phyloP scores from a whole-genome alignment of 2,113 vertebrate genomes.

The Brachyhypopomus occidentalis region DNA sequence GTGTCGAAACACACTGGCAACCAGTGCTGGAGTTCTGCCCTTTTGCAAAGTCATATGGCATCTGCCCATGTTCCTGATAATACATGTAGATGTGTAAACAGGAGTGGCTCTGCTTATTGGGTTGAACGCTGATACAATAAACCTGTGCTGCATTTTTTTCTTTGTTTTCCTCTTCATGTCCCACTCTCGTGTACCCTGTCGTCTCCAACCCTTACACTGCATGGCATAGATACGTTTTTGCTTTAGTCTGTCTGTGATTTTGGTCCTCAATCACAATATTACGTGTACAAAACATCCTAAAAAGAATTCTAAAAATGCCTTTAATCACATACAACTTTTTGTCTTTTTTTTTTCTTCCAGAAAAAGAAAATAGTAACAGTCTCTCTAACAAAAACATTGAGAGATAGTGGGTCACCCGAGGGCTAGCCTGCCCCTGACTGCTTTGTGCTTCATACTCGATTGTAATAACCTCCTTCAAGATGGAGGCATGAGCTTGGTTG shows the following conservation, averaged over 20 bases:
- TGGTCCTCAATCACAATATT: slow-evolving; percentile 79
- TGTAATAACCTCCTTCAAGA: background rate
- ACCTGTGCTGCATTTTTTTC: slow-evolving; percentile 60
- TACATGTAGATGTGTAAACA: slow-evolving; percentile 77
- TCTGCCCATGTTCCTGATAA: slow-evolving; percentile 73
- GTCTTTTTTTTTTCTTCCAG: slow-evolving; percentile 66
- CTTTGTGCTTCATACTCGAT: slow-evolving; percentile 66
- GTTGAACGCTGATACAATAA: slow-evolving; percentile 66
- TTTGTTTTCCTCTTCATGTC: slow-evolving; percentile 56
- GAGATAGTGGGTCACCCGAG: slow-evolving; percentile 64
- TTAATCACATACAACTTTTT: slow-evolving; percentile 70
- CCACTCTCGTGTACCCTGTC: slow-evolving; percentile 70
- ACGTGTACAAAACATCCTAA: slow-evolving; percentile 80
- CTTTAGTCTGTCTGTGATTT: slow-evolving; percentile 75
- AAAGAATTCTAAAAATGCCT: slow-evolving; percentile 77
- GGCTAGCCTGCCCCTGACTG: slow-evolving; percentile 63
- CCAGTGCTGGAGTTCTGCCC: background rate
- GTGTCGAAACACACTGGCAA: too few relatives aligned
- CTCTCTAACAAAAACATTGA: slow-evolving; percentile 73
- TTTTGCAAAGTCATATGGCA: slow-evolving; percentile 33
- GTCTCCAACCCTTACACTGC: slow-evolving; percentile 71
- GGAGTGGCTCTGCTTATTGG: slow-evolving; percentile 72
- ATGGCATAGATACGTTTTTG: slow-evolving; percentile 74
- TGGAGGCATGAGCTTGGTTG: slow-evolving; percentile 9
- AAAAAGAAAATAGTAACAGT: slow-evolving; percentile 77